A percentile compares a stretch with the other conserved stretches of the same genome.
Conservation (phyloP, 2,797 vertebrate species). For the Tadarida brasiliensis region DNA sequence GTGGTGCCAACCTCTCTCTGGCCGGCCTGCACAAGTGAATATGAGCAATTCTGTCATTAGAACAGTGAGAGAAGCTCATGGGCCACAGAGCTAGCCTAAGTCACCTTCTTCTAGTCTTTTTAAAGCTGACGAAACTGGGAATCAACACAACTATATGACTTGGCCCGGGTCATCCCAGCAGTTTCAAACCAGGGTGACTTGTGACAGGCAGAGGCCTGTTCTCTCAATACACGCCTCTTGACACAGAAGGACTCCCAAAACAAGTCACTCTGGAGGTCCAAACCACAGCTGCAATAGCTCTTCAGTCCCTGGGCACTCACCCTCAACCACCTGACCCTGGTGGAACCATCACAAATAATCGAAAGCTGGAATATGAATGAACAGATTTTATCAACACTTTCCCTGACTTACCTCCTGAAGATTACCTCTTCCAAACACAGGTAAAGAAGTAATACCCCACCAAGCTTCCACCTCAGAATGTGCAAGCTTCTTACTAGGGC, state of each 20-base stretch:
- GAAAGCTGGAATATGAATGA: rapidly evolving
- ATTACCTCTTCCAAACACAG: neutral
- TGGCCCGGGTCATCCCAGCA: neutral
- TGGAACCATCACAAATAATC: neutral
- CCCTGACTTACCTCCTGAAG: neutral
- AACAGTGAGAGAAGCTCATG: neutral
- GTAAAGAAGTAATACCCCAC: neutral
- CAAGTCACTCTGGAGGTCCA: neutral
- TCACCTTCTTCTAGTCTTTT: neutral
- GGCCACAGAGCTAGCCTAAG: neutral
- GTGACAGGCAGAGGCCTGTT: neutral
- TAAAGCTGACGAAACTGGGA: neutral
- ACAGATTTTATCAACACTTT: neutral
- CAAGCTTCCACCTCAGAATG: neutral
- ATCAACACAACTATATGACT: neutral
- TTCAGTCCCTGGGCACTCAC: rapidly evolving
- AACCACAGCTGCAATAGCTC: rapidly evolving
- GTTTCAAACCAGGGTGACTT: too few species aligned
- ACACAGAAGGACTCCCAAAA: neutral
- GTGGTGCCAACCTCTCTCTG: neutral
- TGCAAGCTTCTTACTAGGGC: neutral
- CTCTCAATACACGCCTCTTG: neutral
- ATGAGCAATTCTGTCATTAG: neutral
- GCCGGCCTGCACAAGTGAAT: neutral
- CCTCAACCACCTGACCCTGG: neutral